These are phyloP conservation scores for Eidolon helvum DNA, from an alignment of 2,113 vertebrate species.

Conservation along the genomic window DNA sequence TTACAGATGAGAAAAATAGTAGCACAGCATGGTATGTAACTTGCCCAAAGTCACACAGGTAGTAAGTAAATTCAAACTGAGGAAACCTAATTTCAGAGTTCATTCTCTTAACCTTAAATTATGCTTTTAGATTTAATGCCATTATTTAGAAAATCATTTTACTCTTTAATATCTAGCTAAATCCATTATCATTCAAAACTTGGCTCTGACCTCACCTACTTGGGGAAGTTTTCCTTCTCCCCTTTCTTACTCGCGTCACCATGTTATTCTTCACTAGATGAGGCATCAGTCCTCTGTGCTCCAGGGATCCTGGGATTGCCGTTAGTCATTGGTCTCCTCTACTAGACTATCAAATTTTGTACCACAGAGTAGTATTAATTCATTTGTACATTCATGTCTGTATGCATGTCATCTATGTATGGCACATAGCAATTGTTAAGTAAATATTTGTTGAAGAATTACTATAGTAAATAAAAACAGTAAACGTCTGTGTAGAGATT, in stretches of 20 bases:
- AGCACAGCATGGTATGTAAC: background rate
- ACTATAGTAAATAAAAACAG: background rate
- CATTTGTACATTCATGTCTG: background rate
- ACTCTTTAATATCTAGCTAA: background rate
- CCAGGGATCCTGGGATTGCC: background rate
- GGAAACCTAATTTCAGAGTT: background rate
- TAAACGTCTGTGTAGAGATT: background rate
- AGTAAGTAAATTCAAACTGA: fast-evolving
- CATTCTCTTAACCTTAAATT: background rate
- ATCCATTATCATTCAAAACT: background rate
- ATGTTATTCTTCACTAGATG: background rate
- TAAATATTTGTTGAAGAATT: background rate
- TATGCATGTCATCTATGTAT: background rate
- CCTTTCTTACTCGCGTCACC: background rate
- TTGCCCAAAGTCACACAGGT: background rate
- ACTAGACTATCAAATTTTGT: background rate
- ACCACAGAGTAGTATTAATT: background rate
- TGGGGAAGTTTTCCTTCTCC: background rate
- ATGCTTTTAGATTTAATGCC: no score
- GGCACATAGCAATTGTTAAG: background rate
- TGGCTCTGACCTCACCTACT: background rate
- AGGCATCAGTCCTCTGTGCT: background rate
- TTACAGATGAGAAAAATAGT: background rate
- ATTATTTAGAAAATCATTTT: background rate
- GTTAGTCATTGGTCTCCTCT: background rate